phyloP scores from a whole-genome alignment of 2,888 invertebrate genomes.

The Anodontia alba region DNA sequence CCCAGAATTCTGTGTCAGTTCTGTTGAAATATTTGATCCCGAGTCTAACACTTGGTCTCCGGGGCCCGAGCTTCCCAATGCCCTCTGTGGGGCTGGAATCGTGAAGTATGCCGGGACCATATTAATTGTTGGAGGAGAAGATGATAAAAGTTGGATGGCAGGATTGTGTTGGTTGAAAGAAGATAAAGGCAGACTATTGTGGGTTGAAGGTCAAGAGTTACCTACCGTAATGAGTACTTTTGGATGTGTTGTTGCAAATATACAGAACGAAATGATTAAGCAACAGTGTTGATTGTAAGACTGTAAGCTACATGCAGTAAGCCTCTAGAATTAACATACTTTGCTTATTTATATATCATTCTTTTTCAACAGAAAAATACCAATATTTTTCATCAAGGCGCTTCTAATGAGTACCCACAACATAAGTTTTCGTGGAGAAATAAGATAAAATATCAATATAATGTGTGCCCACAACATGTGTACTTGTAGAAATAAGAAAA shows the following conservation, averaged over 20 bases:
- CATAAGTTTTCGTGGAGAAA: too few relatives aligned
- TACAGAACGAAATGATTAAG: constrained; percentile 72
- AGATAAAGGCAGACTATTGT: constrained; percentile 73
- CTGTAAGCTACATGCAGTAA: too few relatives aligned
- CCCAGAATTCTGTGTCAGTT: constrained; percentile 81
- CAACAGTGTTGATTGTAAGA: constrained; percentile 48
- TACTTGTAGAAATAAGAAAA: too few relatives aligned
- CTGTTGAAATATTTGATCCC: constrained; percentile 83
- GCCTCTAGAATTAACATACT: too few relatives aligned
- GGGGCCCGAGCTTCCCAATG: constrained; percentile 83
- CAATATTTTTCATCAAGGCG: too few relatives aligned
- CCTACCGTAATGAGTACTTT: constrained; percentile 84
- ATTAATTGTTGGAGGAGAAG: constrained; percentile 82
- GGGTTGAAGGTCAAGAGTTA: constrained; percentile 83
- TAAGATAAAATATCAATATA: too few relatives aligned
- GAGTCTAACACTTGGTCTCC: constrained; percentile 73
- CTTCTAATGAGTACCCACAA: too few relatives aligned
- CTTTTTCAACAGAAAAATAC: too few relatives aligned
- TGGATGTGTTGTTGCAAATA: constrained; percentile 83
- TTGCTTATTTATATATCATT: too few relatives aligned
- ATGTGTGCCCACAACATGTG: too few relatives aligned
- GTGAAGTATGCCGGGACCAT: constrained; percentile 82
- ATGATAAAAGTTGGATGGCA: constrained; percentile 84
- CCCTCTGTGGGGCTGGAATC: constrained; percentile 83
- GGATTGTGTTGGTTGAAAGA: constrained; percentile 80